Conservation (phyloP, 2,113 vertebrate genomes). For the Cacatua alba region DNA sequence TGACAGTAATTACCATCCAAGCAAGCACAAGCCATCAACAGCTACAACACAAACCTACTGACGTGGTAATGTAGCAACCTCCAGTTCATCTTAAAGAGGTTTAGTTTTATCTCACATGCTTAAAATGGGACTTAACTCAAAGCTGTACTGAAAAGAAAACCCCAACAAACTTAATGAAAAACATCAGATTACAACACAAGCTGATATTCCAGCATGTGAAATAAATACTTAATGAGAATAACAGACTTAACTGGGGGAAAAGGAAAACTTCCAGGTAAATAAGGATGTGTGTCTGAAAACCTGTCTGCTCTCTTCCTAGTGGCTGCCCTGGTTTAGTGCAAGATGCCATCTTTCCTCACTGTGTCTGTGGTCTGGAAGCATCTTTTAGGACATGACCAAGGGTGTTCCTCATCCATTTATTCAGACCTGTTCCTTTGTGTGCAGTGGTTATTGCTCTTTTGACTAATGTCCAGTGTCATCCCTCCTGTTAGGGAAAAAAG, state of each 20-base stretch:
- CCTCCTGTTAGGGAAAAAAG: not conserved
- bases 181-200: not conserved
- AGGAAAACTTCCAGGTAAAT: not conserved
- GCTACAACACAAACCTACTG: slow-evolving; percentile 21
- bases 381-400: not conserved
- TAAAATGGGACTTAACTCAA: not conserved
- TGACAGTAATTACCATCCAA: slow-evolving; percentile 71
- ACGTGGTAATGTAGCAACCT: slow-evolving; percentile 53
- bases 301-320: not conserved
- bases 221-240: not conserved
- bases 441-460: not conserved
- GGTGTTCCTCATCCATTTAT: not conserved
- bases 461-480: not conserved
- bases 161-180: not conserved
- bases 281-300: not conserved
- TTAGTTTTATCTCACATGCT: not conserved
- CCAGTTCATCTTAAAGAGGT: slow-evolving; percentile 4
- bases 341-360: not conserved
- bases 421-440: not conserved
- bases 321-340: not conserved
- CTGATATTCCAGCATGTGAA: not conserved
- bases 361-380: not conserved
- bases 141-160: not conserved
- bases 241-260: not conserved
- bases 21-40: slow-evolving; percentile 68